These are phyloP conservation scores for Falco punctatus DNA, from an alignment of 2,113 vertebrate genomes.

Conservation along the genomic window DNA sequence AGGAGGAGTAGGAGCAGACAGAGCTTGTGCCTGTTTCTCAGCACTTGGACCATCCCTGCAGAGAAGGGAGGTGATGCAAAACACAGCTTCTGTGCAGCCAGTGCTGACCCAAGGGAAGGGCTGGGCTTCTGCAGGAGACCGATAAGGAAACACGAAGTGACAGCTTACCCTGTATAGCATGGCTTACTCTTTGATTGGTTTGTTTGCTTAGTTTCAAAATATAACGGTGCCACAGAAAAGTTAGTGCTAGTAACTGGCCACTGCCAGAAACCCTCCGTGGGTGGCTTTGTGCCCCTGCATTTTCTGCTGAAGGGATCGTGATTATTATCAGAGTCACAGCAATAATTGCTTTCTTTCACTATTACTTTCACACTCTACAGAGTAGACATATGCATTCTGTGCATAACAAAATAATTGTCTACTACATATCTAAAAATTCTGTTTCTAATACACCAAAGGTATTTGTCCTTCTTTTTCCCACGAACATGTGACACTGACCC, in stretches of 20 bases:
- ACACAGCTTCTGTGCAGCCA: not conserved
- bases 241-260: not conserved
- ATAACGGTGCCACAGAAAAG: not conserved
- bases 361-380: not conserved
- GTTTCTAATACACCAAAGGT: not conserved
- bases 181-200: not conserved
- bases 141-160: not conserved
- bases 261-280: not conserved
- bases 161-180: not conserved
- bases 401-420: not conserved
- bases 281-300: not conserved
- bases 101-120: not conserved
- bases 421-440: not conserved
- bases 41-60: rapidly evolving
- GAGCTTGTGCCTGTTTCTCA: not conserved
- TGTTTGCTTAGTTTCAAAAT: not conserved
- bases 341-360: not conserved
- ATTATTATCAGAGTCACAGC: not conserved
- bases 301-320: not conserved
- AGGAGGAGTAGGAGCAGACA: not conserved
- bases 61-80: not conserved
- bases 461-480: not conserved
- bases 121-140: not conserved
- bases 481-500: not conserved
- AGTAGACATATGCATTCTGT: not conserved